A percentile compares a stretch with the other conserved stretches of the same genome.
phyloP scores from a whole-genome alignment of 2,113 vertebrate genomes.

The Callithrix jacchus region DNA sequence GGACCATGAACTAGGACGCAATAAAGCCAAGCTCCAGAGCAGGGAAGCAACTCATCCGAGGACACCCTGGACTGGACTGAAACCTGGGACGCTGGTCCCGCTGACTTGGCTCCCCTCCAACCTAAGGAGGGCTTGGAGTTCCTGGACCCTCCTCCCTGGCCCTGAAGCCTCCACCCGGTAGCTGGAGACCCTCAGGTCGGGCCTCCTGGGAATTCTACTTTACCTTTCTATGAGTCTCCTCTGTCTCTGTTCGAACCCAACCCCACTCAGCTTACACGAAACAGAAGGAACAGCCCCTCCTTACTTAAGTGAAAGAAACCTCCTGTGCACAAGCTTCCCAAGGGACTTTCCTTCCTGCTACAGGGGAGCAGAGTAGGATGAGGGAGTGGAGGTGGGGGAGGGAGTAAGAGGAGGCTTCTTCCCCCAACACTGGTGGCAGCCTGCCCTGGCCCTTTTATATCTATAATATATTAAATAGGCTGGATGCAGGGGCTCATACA shows the following conservation, averaged over 20 bases:
- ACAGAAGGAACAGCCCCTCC: background rate
- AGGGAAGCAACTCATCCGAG: fast-evolving
- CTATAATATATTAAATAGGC: background rate
- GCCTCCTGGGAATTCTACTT: background rate
- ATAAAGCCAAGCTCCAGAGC: background rate
- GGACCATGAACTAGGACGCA: background rate
- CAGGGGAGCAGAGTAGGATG: background rate
- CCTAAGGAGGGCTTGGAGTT: background rate
- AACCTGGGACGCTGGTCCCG: background rate
- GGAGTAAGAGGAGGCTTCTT: background rate
- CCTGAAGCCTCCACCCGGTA: background rate
- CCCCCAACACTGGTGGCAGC: background rate
- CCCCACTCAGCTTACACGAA: background rate
- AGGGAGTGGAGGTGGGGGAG: background rate
- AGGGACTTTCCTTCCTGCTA: background rate
- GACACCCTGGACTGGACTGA: background rate
- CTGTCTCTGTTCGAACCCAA: background rate
- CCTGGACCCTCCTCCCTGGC: background rate
- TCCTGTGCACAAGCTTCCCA: background rate
- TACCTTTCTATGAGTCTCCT: background rate
- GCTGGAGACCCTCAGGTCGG: background rate
- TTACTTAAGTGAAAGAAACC: background rate
- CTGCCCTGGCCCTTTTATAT: background rate
- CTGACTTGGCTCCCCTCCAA: background rate
- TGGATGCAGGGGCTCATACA: too few relatives aligned